Evolutionary conservation across 2,888 invertebrate species (phyloP).

Genomic region (Drosophila nigricruria): DNA sequence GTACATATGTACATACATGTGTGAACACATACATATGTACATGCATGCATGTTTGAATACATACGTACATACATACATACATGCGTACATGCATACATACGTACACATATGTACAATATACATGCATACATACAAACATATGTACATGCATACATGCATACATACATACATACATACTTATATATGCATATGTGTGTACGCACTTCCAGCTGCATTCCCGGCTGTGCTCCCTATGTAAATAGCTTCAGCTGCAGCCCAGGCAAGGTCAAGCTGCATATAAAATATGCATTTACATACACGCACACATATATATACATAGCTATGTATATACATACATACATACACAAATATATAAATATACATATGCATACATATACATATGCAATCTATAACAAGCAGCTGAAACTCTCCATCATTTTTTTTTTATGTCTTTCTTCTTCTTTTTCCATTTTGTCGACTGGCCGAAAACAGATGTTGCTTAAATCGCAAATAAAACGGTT

Average conservation of each 20-base stretch:
- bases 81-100: background rate
- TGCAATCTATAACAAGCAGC: conserved; percentile 3
- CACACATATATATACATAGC: background rate
- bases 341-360: background rate
- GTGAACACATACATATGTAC: background rate
- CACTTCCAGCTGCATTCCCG: conserved; percentile 22
- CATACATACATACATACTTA: background rate
- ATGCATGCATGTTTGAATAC: too few relatives aligned
- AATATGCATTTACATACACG: background rate
- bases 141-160: background rate
- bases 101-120: background rate
- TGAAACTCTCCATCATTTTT: conserved; percentile 4
- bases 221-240: conserved; percentile 8
- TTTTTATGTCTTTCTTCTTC: background rate
- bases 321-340: background rate
- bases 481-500: conserved; percentile 62
- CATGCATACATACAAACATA: background rate
- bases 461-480: conserved; percentile 71
- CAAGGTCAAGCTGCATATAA: conserved; percentile 28
- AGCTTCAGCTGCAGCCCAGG: conserved; percentile 5
- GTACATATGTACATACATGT: background rate
- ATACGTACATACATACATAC: background rate
- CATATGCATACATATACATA: background rate
- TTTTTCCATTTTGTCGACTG: conserved; percentile 14
- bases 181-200: background rate